Conservation (phyloP, 2,113 vertebrate genomes). For the Ceyx margarethae region DNA sequence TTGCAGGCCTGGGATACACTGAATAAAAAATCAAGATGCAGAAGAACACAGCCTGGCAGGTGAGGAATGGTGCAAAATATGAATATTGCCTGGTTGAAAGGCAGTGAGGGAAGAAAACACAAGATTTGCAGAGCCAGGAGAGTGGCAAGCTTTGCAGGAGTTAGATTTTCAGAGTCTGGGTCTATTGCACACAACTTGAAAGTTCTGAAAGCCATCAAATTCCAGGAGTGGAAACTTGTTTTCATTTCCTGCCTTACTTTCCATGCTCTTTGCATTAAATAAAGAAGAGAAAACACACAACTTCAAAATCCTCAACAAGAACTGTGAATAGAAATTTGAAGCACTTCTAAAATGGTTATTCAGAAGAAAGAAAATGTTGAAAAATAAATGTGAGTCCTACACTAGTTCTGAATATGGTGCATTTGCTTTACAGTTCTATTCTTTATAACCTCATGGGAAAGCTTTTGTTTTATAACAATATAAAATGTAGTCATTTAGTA, state of each 20-base stretch:
- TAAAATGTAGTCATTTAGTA: not conserved
- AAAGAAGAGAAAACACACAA: not conserved
- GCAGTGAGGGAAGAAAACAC: not conserved
- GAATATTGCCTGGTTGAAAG: not conserved
- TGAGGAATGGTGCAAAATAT: not conserved
- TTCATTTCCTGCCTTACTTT: not conserved
- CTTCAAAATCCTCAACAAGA: not conserved
- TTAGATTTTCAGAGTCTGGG: not conserved
- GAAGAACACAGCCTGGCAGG: not conserved
- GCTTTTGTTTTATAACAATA: not conserved
- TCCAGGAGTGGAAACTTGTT: not conserved
- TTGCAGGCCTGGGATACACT: not conserved
- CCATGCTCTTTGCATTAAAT: not conserved
- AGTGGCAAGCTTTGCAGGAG: not conserved
- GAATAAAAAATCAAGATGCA: not conserved
- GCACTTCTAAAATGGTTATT: not conserved
- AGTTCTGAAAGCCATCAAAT: not conserved
- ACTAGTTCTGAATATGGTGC: not conserved
- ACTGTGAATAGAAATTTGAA: not conserved
- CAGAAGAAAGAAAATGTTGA: not conserved
- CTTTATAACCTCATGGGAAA: not conserved
- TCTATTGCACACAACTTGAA: not conserved
- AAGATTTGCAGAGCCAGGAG: not conserved
- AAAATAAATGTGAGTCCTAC: not conserved
- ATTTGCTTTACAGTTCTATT: not conserved